Evolutionary conservation across 2,113 vertebrate species (phyloP), one percentile per base, ranked within the genome.

Genomic region (Stegastes partitus): DNA sequence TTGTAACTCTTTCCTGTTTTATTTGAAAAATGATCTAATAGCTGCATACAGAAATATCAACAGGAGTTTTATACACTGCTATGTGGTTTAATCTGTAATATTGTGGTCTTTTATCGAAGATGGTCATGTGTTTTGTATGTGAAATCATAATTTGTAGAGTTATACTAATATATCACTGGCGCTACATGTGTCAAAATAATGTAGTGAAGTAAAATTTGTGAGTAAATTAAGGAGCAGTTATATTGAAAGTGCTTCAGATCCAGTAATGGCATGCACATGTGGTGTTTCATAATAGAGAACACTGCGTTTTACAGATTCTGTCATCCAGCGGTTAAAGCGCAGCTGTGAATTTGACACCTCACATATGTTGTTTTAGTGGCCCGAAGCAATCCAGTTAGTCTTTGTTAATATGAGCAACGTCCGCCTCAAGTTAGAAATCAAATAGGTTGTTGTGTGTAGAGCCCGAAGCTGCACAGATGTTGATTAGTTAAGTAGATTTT

Each of bases 401-500:
- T 58, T 39, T 75, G 19, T 42, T 23, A 55, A 44, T 51, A 54
- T 59, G 45, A 74, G 26, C 37, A 70, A 49, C 47, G 61, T 55
- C 21, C 19, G 26, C 10, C 42, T 59, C 47, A 25, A 55, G 28
- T 22, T 23, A 49, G 4, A 67, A 77, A 55, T 55, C 8, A 4
- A 31, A 61, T 47, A 22, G 42, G 15, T 19, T 61, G 47, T 21
- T 18, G 10, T 45, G 31, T 54, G 47, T 66, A 23, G 39, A 23
- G 28, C 70, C 70, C 23, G 28, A 28, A 63, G 50, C 28, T 18
- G 2, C 6, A 45, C 9, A 16, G 19, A 28, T 62, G 15, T 22
- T 34, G 39, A 49, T 42, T 15, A 23, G 19, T 15, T 31, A 23
- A 19, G 31, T 2, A 9, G 6, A 34, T 34, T 34, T 34, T 34